These are phyloP conservation scores for Pangasius sanitwongsei DNA, from an alignment of 2,797 vertebrate species.

Conservation along the genomic window DNA sequence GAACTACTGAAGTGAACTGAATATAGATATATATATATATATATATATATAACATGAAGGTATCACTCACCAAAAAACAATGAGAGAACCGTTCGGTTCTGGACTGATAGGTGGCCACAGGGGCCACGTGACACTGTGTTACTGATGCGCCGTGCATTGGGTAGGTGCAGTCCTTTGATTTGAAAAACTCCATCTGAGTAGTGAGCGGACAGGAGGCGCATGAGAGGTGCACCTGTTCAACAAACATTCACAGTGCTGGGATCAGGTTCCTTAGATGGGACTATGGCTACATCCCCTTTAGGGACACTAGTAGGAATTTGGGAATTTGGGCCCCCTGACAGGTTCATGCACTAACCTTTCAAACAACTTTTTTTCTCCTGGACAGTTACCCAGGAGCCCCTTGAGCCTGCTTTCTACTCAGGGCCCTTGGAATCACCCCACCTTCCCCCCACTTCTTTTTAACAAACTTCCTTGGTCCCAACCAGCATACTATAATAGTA, in stretches of 20 bases:
- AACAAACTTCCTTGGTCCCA: neutral
- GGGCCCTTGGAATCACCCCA: too few relatives aligned
- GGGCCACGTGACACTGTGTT: constrained; percentile 61
- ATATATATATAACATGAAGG: neutral
- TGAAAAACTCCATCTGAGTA: constrained; percentile 88
- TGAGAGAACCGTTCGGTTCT: constrained; percentile 86
- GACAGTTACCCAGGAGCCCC: neutral
- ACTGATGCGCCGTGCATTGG: constrained; percentile 86
- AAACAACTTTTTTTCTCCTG: neutral
- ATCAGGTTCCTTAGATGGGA: neutral
- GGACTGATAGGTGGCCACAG: constrained; percentile 75
- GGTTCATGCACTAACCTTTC: neutral
- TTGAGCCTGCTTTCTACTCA: neutral
- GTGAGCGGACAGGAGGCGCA: constrained; percentile 82
- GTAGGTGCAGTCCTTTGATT: constrained; percentile 71
- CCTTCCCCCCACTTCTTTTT: neutral
- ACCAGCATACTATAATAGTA: neutral
- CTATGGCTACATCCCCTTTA: neutral
- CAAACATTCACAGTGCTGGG: constrained; percentile 23
- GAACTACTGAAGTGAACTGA: too few relatives aligned
- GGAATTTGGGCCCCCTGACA: neutral
- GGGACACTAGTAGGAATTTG: neutral
- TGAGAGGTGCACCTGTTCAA: constrained; percentile 78
- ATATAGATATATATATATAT: neutral
- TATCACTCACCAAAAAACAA: constrained; percentile 86